Evolutionary conservation across 2,888 invertebrate species (phyloP), one percentile per base, ranked within the genome.

Genomic region (Baronia brevicornis): DNA sequence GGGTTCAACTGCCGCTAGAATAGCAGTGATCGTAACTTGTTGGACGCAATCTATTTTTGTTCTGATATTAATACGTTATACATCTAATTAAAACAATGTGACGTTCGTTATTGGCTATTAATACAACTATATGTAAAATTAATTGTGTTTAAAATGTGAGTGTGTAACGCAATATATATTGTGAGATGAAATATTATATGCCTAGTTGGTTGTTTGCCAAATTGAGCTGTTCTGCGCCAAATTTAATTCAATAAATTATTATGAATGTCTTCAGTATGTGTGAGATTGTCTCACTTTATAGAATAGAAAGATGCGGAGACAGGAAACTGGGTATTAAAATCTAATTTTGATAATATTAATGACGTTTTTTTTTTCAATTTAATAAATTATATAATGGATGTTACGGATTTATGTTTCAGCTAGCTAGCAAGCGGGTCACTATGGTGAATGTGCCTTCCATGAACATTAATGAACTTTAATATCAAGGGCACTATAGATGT

Each of bases 151-250:
- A 14, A 21, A 25, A 20, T 10, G 17, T 23, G 28, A 33, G n/a
- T 10, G 28, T 23, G 23, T 18, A 28, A 20, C 20, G 14, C 10
- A 8, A 9, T 29, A 21, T 26, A 20, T 25, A 25, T 25, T 22
- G 62, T 68, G 57, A 63, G 57, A 64, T n/a, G n/a, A n/a, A n/a
- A n/a, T n/a, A n/a, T n/a, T 68, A 69, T 57, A 58, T 49, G 54
- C 58, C 50, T 54, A 57, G 48, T 49, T 62, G 66, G 71, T 63
- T 44, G 32, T 47, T 40, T 69, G 73, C 73, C 73, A 73, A 69
- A 60, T 62, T 51, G 51, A 64, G 58, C 12, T 36, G 30, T 57
- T 65, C 49, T 66, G 58, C 59, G 65, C 55, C 56, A 60, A 60
- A 57, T 51, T 56, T 61, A 56, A 55, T 52, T 64, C 49, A 46